Conservation (phyloP, 2,113 vertebrate genomes). For the Cathartes aura region DNA sequence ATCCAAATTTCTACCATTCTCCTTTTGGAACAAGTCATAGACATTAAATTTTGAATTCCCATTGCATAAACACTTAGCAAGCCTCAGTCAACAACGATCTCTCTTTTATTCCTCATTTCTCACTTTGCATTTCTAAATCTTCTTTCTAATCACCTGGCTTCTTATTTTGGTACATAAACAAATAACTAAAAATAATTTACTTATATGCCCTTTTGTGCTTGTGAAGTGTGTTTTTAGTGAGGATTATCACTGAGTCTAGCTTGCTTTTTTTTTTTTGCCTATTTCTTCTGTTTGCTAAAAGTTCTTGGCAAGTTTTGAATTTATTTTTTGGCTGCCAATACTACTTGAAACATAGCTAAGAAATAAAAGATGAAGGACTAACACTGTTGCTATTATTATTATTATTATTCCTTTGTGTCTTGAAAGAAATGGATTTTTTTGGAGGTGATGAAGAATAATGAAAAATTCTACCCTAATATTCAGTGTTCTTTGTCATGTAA, state of each 20-base stretch:
- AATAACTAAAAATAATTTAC: not conserved
- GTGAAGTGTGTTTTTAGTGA: not conserved
- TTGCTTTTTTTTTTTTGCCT: not conserved
- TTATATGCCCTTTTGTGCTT: not conserved
- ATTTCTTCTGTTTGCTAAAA: not conserved
- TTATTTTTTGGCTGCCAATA: not conserved
- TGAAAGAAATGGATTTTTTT: not conserved
- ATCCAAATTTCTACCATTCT: not conserved
- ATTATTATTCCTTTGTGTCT: not conserved
- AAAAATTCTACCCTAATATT: not conserved
- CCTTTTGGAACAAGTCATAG: not conserved
- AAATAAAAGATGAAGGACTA: not conserved
- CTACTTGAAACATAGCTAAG: not conserved
- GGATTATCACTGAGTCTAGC: not conserved
- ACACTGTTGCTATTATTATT: not conserved
- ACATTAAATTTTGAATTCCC: not conserved
- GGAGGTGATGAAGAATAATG: not conserved
- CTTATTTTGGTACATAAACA: not conserved
- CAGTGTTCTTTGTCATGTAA: not conserved
- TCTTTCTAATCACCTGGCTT: not conserved
- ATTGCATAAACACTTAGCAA: not conserved
- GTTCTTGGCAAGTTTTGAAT: not conserved
- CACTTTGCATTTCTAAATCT: not conserved
- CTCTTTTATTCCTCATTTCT: not conserved
- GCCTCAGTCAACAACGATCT: not conserved